These are phyloP conservation scores for Agelaius phoeniceus DNA, from an alignment of 2,113 vertebrate species.

Conservation along the genomic window DNA sequence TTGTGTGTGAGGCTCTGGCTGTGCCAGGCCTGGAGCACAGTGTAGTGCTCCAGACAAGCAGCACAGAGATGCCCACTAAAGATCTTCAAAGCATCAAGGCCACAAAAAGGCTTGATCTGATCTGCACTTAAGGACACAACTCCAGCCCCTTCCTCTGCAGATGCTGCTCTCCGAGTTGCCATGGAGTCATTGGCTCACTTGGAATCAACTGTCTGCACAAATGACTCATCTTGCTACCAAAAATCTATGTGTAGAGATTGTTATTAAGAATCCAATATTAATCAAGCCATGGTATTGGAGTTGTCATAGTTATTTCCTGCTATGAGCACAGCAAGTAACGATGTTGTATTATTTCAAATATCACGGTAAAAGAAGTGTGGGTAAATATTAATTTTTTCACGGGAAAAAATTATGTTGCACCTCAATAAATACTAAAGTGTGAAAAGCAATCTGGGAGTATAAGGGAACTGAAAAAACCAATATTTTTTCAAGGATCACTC, in stretches of 20 bases:
- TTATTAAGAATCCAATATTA: constrained; percentile 65
- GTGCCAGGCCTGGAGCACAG: fast-evolving
- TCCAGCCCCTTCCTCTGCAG: background rate
- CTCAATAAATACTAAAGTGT: background rate
- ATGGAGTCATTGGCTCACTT: background rate
- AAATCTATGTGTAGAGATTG: constrained; percentile 29
- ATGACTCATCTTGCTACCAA: constrained; percentile 28
- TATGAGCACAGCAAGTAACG: background rate
- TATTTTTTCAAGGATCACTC: background rate
- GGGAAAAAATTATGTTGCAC: background rate
- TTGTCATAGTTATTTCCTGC: constrained; percentile 47
- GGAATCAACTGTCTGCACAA: background rate
- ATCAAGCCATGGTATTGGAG: constrained; percentile 38
- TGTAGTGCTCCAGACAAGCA: background rate
- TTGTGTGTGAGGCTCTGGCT: background rate
- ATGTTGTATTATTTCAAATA: constrained; percentile 1
- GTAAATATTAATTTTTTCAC: constrained; percentile 3
- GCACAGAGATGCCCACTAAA: background rate
- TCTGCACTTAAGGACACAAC: background rate
- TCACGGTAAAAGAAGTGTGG: background rate
- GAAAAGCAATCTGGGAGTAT: background rate
- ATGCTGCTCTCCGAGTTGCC: background rate
- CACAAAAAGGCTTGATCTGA: background rate
- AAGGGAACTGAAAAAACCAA: background rate
- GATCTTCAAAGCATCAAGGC: background rate